These are phyloP conservation scores for Anagyrus pseudococci DNA, from an alignment of 2,888 invertebrate genomes.

Conservation along the genomic window DNA sequence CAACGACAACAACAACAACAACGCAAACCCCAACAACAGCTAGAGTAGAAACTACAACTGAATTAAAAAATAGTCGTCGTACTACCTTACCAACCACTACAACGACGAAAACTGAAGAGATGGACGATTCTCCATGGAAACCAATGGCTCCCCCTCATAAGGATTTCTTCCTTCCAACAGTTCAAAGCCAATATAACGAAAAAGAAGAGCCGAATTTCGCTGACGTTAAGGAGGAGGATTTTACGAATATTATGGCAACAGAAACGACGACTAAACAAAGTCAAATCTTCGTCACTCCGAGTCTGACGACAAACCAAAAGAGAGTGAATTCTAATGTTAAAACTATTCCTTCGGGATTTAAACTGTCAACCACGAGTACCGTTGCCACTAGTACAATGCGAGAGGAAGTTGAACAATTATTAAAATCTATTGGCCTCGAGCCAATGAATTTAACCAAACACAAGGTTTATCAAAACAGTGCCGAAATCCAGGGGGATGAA, in stretches of 20 bases:
- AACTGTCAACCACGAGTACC: constrained; percentile 36
- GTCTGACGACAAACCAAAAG: constrained; percentile 7
- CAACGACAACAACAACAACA: constrained; percentile 45
- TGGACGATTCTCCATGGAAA: constrained; percentile 16
- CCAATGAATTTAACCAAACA: constrained; percentile 39
- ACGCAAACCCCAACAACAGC: constrained; percentile 43
- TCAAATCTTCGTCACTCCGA: constrained; percentile 36
- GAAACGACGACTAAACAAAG: constrained; percentile 8
- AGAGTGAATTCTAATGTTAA: not conserved
- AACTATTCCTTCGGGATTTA: constrained; percentile 25
- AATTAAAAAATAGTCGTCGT: too few species aligned
- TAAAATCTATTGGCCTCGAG: constrained; percentile 62
- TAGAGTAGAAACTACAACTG: too few species aligned
- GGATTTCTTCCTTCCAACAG: constrained; percentile 17
- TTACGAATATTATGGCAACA: constrained; percentile 18
- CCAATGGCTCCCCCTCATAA: constrained; percentile 11
- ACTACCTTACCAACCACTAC: constrained; percentile 51
- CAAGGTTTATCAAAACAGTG: constrained; percentile 21
- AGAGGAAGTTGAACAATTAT: constrained; percentile 57
- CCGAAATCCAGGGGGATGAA: not conserved
- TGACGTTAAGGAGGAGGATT: constrained; percentile 19
- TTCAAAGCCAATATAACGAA: not conserved
- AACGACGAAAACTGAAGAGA: not conserved
- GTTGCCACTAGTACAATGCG: constrained; percentile 45
- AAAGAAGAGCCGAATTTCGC: constrained; percentile 5